These are phyloP conservation scores for Chironomus striatipennis DNA, from an alignment of 1,140 invertebrate genomes.

Conservation along the genomic window DNA sequence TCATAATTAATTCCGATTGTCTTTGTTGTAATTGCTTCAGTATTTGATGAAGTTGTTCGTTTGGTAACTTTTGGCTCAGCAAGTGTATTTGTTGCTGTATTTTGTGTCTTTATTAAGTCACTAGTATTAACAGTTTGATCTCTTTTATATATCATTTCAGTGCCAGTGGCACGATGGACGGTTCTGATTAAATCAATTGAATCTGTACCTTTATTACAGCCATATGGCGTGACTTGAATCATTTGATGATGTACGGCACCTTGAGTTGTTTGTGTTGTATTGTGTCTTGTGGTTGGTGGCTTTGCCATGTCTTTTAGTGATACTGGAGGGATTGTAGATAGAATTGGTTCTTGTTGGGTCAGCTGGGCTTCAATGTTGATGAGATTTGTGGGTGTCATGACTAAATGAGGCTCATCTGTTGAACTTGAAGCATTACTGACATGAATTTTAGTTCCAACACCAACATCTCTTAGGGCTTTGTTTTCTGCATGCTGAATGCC, in stretches of 20 bases:
- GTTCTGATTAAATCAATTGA: background rate
- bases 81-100: background rate
- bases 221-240: background rate
- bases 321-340: background rate
- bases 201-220: background rate
- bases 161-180: slow-evolving; percentile 15
- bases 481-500: background rate
- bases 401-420: background rate
- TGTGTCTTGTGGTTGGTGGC: background rate
- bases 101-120: slow-evolving; percentile 3
- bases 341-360: background rate
- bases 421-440: background rate
- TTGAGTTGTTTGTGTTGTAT: background rate
- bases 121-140: background rate
- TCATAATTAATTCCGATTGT: no score
- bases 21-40: slow-evolving; percentile 29
- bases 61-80: background rate
- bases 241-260: background rate
- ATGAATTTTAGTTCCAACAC: background rate
- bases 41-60: slow-evolving; percentile 24
- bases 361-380: background rate
- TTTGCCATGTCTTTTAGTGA: slow-evolving; percentile 7
- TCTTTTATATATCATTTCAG: background rate
- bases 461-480: background rate
- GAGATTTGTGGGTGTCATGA: background rate